phyloP scores from a whole-genome alignment of 2,113 vertebrate genomes.

The Corythornis cristatus region DNA sequence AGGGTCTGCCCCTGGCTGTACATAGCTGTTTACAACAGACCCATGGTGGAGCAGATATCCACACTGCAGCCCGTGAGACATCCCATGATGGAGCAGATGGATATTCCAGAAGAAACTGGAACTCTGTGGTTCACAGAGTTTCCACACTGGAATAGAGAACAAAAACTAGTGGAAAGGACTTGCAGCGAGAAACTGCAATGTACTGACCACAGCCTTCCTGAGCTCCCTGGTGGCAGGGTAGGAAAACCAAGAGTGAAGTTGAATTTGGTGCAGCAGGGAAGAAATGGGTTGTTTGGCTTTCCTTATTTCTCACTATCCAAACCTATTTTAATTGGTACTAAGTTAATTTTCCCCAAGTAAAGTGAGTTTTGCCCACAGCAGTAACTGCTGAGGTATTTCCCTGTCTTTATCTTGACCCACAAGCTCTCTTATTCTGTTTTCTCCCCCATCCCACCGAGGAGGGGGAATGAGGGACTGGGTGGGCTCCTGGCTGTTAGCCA shows the following conservation, averaged over 20 bases:
- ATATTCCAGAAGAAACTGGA: background rate
- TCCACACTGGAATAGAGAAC: background rate
- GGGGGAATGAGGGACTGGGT: background rate
- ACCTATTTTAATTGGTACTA: background rate
- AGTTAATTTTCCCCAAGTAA: background rate
- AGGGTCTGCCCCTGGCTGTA: background rate
- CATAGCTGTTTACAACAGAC: background rate
- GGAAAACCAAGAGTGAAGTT: background rate
- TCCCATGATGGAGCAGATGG: background rate
- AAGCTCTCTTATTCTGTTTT: background rate
- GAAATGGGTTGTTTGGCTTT: background rate
- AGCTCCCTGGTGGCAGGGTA: fast-evolving
- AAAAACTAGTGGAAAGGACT: background rate
- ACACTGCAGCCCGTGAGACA: too few species aligned
- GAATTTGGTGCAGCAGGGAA: background rate
- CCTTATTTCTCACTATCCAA: background rate
- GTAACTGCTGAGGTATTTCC: background rate
- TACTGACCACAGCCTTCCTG: background rate
- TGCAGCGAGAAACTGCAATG: background rate
- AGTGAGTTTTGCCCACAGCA: background rate
- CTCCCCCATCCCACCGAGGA: fast-evolving
- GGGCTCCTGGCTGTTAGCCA: background rate
- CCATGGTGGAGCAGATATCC: background rate
- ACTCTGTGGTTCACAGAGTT: too few species aligned
- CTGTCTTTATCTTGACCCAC: background rate